Base-by-base conservation (phyloP, 2,888 invertebrate genomes). In the Diplazon laetatorius region DNA sequence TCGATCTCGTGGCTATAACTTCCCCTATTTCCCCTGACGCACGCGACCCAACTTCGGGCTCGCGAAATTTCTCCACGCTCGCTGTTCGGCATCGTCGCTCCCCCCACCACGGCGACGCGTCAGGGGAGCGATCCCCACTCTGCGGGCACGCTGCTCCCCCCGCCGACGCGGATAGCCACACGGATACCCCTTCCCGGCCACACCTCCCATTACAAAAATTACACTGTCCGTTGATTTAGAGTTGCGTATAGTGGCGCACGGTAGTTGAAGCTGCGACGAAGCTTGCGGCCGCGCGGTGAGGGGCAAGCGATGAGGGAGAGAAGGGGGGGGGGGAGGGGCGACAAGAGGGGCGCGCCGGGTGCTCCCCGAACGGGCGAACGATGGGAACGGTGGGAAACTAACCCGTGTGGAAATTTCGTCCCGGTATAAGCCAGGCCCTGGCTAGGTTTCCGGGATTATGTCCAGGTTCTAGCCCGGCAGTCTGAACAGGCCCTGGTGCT, bases 121-220 rank as follows among this genome's bases (percentile, higher is more conserved):
- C 35, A 73, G 80, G 80, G 75, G 79, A 71, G 50, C 2, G 59
- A 69, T 82, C 82, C 82, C 81, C 80, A 69, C 83, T 46, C n/a
- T n/a, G 62, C 42, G n/a, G n/a, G n/a, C 42, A 4, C 42, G 42
- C n/a, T 4, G 42, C n/a, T 75, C 60, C 52, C 68, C 69, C 75
- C 70, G 22, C 74, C 25, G 82, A 83, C 81, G 52, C 46, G 42
- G 50, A 6, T 8, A 25, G 68, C 73, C 71, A 78, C 57, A 72
- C n/a, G 30, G 30, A 57, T 85, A 70, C 86, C 87, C 87, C 86
- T 84, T 78, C 86, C 83, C 88, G 84, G 89, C 90, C 91, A 90
- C 91, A 90, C 91, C 91, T 91, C 88, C 91, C 91, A 91, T 91
- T 91, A 91, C 90, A 91, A 91, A 91, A 91, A 91, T 91, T 91